Percentiles rank a stretch among this genome's conserved stretches.
Evolutionary conservation across 1,140 invertebrate species (phyloP).

Genomic region (Plectrocnemia conspersa): DNA sequence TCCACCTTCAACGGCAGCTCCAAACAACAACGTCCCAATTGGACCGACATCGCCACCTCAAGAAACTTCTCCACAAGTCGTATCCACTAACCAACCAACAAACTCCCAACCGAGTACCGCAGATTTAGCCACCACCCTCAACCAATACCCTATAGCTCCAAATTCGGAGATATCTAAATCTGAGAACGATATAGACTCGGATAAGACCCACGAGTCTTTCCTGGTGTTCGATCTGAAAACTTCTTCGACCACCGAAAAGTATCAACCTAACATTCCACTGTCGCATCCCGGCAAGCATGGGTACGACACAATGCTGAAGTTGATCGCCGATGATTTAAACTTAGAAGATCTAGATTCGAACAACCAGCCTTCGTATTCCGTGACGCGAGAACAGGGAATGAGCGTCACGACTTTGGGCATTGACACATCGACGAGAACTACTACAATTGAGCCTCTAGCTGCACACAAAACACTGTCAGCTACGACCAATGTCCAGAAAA

Average conservation of each 20-base stretch:
- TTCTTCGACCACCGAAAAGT: conserved; percentile 23
- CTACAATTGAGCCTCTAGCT: conserved; percentile 7
- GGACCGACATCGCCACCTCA: neutral
- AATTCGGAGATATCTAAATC: conserved; percentile 7
- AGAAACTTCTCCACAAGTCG: neutral
- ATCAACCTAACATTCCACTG: conserved; percentile 11
- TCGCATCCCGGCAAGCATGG: conserved; percentile 27
- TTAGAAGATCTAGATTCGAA: conserved; percentile 32
- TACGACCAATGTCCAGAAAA: conserved; percentile 21
- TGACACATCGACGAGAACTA: conserved; percentile 16
- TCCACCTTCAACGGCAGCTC: conserved; percentile 37
- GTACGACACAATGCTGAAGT: conserved; percentile 30
- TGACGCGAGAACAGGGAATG: conserved; percentile 4
- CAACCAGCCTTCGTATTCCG: conserved; percentile 26
- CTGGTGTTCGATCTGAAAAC: conserved; percentile 16
- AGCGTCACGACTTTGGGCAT: neutral
- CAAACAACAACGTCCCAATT: neutral
- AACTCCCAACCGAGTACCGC: conserved; percentile 10
- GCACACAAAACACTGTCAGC: conserved; percentile 13
- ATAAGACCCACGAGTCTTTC: conserved; percentile 27
- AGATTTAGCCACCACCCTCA: conserved; percentile 27
- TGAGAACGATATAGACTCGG: conserved; percentile 23
- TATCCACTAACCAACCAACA: conserved; percentile 8
- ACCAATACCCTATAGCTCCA: conserved; percentile 27
- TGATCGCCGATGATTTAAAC: conserved; percentile 32